These are phyloP conservation scores for Myotis yumanensis DNA, from an alignment of 2,113 vertebrate species.

Conservation along the genomic window DNA sequence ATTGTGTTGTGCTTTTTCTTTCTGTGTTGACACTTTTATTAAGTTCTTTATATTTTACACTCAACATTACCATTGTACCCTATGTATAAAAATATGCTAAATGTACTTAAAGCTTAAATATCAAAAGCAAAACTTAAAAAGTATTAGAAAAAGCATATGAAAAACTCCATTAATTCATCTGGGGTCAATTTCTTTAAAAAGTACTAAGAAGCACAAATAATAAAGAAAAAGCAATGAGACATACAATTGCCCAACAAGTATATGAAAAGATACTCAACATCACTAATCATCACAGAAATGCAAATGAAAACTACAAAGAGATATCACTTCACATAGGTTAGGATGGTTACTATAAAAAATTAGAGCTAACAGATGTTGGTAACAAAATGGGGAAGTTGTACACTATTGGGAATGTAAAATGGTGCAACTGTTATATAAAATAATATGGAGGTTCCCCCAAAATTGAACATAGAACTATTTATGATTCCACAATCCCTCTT, in stretches of 20 bases:
- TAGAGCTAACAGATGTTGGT: neutral
- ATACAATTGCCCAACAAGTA: neutral
- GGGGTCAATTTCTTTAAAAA: neutral
- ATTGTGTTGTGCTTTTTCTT: neutral
- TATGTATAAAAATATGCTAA: neutral
- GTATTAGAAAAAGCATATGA: neutral
- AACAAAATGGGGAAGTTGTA: neutral
- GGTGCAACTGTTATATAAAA: neutral
- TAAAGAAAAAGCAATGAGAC: neutral
- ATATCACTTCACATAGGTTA: neutral
- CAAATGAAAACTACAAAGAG: neutral
- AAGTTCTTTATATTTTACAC: neutral
- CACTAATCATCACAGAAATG: neutral
- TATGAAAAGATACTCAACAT: neutral
- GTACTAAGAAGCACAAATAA: neutral
- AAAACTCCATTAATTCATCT: neutral
- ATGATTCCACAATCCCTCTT: neutral
- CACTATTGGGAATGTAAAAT: neutral
- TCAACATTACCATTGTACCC: neutral
- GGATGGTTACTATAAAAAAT: neutral
- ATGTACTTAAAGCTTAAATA: neutral
- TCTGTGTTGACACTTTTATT: neutral
- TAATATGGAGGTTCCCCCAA: no score
- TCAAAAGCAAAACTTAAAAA: neutral
- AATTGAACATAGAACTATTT: neutral